Conservation (phyloP, 1,140 invertebrate species). For the Lepidurus apus region DNA sequence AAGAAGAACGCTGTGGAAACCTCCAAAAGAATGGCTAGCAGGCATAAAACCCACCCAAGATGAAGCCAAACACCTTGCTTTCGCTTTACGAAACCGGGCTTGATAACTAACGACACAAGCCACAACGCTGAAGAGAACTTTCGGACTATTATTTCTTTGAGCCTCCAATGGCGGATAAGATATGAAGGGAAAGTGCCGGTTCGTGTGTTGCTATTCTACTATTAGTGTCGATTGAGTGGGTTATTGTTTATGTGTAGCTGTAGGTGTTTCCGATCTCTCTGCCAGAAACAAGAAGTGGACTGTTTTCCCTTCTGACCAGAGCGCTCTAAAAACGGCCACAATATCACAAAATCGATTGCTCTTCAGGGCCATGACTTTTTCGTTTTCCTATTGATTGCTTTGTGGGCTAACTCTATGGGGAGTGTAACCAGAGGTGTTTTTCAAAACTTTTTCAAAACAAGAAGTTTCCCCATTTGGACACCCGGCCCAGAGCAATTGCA, state of each 20-base stretch:
- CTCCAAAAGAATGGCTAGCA: not conserved
- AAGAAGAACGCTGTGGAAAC: not conserved
- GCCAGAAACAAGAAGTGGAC: no score
- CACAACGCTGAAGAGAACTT: not conserved
- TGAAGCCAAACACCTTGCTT: not conserved
- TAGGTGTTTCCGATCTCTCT: no score
- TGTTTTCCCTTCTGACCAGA: not conserved
- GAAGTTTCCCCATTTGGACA: not conserved
- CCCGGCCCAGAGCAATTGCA: no score
- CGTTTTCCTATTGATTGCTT: not conserved
- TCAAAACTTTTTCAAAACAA: not conserved
- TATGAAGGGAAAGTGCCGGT: no score
- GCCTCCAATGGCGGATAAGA: no score
- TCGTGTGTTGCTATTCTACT: no score
- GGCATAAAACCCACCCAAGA: not conserved
- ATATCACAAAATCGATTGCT: not conserved
- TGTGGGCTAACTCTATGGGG: slow-evolving; percentile 2
- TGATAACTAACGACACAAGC: not conserved
- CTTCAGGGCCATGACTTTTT: not conserved
- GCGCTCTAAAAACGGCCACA: not conserved
- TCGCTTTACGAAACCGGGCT: not conserved
- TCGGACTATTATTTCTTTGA: not conserved
- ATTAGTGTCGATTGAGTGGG: no score
- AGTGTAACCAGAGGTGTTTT: no score
- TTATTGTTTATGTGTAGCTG: no score